These are phyloP conservation scores for Lithobius niger DNA, from an alignment of 1,140 invertebrate genomes.

Conservation along the genomic window DNA sequence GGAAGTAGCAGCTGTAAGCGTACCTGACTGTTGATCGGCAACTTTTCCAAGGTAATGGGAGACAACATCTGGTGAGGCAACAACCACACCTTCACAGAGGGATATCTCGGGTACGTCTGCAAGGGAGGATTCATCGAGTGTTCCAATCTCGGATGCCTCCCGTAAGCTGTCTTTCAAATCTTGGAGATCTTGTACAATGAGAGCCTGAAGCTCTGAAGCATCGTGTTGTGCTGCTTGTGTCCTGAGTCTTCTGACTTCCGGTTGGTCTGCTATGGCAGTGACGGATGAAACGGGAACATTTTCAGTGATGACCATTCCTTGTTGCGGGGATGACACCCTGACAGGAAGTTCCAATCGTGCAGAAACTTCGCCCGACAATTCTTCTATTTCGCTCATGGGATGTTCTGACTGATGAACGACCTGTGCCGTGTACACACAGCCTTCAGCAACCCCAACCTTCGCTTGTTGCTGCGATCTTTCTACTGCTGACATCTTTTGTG, in stretches of 20 bases:
- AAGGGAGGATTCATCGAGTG: neutral
- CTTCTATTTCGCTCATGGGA: neutral
- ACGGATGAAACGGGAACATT: neutral
- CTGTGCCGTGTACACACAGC: neutral
- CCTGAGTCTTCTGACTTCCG: neutral
- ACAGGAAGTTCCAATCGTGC: neutral
- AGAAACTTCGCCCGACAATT: neutral
- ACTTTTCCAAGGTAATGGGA: too few relatives aligned
- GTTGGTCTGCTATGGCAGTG: neutral
- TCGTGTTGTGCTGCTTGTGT: neutral
- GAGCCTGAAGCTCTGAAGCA: neutral
- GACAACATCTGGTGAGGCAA: neutral
- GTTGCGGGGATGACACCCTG: neutral
- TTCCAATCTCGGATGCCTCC: neutral
- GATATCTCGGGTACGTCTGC: conserved; percentile 1
- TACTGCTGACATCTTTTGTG: neutral
- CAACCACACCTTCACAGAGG: neutral
- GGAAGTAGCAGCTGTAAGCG: neutral
- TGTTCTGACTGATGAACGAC: neutral
- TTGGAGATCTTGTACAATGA: neutral
- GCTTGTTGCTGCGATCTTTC: neutral
- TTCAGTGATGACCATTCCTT: neutral
- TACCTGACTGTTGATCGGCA: neutral
- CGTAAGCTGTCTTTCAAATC: neutral
- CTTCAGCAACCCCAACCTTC: neutral